Evolutionary conservation across 2,888 invertebrate species (phyloP), one percentile per base, ranked within the genome.

Genomic region (Dusona sp.): DNA sequence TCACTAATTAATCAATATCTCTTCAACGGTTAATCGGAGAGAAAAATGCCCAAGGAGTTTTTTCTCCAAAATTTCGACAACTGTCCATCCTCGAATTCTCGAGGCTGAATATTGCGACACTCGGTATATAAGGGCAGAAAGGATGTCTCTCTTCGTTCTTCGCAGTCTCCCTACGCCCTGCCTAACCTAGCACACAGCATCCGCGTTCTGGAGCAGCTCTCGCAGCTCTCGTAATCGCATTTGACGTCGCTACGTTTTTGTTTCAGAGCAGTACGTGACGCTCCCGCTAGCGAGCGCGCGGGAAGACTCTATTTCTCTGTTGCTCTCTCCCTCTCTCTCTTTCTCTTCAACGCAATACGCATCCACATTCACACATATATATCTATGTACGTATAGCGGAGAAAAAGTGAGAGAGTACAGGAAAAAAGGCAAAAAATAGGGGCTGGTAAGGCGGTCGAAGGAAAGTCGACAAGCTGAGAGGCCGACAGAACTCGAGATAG

Each of bases 241-340:
- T 93, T 94, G 93, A 93, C 93, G 93, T 93, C 92, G 93, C 93
- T 93, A 93, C 93, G 93, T 94, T 94, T 93, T 94, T 94, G 93
- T 94, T 94, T 94, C 93, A 93, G 93, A 92, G 92, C 92, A 92
- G 93, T 93, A 93, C 93, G 93, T 93, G 93, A 93, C 93, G 93
- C 93, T 93, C 92, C 92, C 93, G 91, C 91, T 91, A 68, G 82
- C 84, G 84, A 86, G 81, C 74, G 80, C 72, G 79, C 90, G 90
- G 90, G 90, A 91, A 92, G 91, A 91, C 42, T 72, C 51, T 51
- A 33, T 51, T 36, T 19, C 72, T 79, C 67, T 68, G 42, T 68
- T 42, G 22, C 16, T 42, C 68, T 83, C 42, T 70, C 51, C 22
- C 38, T 29, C 54, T n/a, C 77, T 75, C 65, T 74, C 36, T 77